These are phyloP conservation scores for Campylomormyrus tamandua DNA, from an alignment of 2,113 vertebrate genomes.

Conservation along the genomic window DNA sequence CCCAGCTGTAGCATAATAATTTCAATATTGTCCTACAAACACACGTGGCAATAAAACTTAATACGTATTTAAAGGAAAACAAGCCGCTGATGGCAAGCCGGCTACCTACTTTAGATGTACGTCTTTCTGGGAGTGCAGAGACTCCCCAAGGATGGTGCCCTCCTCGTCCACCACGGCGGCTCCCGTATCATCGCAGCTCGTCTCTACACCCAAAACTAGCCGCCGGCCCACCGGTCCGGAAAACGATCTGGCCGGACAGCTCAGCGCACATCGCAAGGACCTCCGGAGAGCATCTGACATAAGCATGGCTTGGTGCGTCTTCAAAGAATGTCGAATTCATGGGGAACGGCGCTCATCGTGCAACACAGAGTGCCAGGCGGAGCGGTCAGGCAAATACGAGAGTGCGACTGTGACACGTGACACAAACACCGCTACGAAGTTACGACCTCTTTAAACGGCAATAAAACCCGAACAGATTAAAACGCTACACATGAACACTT, in stretches of 20 bases:
- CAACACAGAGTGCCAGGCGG: not conserved
- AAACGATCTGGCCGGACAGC: not conserved
- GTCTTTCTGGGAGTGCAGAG: conserved; percentile 75
- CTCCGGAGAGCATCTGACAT: not conserved
- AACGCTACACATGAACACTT: conserved; percentile 2
- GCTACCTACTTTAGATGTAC: conserved; percentile 78
- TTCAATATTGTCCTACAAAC: not conserved
- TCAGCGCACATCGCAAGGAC: not conserved
- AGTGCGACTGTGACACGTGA: not conserved
- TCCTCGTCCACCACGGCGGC: conserved; percentile 84
- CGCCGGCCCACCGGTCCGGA: conserved; percentile 26
- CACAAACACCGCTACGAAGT: not conserved
- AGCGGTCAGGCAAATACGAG: not conserved
- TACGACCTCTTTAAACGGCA: not conserved
- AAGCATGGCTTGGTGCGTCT: not conserved
- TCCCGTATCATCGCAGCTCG: conserved; percentile 91
- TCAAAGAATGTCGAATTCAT: not conserved
- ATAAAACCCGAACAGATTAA: not conserved
- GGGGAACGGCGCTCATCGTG: not conserved
- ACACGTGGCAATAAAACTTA: not conserved
- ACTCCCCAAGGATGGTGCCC: conserved; percentile 76
- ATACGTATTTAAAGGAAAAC: not conserved
- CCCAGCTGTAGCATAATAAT: not conserved
- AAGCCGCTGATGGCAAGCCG: not conserved
- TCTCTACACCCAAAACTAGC: conserved; percentile 85